phyloP scores from a whole-genome alignment of 23 tunicate genomes.

The Halocynthia roretzi region DNA sequence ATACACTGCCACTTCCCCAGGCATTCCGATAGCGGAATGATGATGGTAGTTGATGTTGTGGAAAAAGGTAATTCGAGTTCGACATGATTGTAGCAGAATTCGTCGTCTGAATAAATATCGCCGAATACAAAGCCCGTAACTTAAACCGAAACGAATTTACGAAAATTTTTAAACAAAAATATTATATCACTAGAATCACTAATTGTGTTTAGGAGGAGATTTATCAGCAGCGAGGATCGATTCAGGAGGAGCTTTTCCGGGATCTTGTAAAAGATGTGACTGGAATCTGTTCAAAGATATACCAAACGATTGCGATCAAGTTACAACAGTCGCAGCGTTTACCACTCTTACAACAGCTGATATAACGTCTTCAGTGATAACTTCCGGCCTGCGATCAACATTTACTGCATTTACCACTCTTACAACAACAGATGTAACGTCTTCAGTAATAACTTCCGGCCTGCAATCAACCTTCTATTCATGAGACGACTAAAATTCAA shows the following conservation, averaged over 20 bases:
- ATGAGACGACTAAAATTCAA: too few relatives aligned
- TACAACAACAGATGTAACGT: too few relatives aligned
- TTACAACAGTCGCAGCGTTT: too few relatives aligned
- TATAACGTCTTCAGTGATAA: too few relatives aligned
- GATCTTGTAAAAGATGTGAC: slow-evolving; percentile 20
- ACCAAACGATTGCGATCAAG: neutral
- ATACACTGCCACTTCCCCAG: slow-evolving; percentile 46
- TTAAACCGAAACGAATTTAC: neutral
- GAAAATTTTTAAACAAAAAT: neutral
- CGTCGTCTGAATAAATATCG: neutral
- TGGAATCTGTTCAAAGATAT: slow-evolving; percentile 1
- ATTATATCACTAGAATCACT: neutral
- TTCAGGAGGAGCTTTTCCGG: slow-evolving; percentile 25
- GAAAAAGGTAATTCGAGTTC: slow-evolving; percentile 3
- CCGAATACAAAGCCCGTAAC: neutral
- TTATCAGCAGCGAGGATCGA: neutral
- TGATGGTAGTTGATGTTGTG: slow-evolving; percentile 42
- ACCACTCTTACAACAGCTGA: too few relatives aligned
- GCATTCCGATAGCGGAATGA: slow-evolving; percentile 56
- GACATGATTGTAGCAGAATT: too few relatives aligned
- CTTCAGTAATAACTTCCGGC: too few relatives aligned
- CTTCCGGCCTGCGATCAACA: too few relatives aligned
- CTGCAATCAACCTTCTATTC: too few relatives aligned
- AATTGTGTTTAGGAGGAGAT: slow-evolving; percentile 3
- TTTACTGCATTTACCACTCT: too few relatives aligned